Base-by-base conservation (phyloP, 92 coral and sea anemone species). In the Chrysogorgia sp. region DNA sequence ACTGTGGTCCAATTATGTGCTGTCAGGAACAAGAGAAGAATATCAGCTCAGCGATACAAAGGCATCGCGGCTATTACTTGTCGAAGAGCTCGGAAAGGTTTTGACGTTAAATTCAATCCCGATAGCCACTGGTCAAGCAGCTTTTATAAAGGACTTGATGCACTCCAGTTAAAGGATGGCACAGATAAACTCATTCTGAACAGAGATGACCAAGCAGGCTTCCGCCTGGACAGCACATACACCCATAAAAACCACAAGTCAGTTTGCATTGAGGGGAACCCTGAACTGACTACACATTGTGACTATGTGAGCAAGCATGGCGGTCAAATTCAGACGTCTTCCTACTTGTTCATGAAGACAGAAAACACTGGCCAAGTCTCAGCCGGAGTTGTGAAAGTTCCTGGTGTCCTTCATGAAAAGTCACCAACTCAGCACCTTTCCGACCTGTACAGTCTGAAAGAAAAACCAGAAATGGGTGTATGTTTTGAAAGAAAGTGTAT, bases 131-230 rank as follows among this genome's bases (percentile, higher is more conserved):
- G 84, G 79, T 69, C 84, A 32, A 55, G 78, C 57, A 12, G 55
- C 26, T 67, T 84, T 21, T 68, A 84, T 70, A 78, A 79, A 17
- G 88, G 85, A 2, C 85, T 84, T 45, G 84, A 84, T 32, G 28
- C 17, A 45, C 68, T 69, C 26, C 85, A 56, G 68, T 34, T 79
- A 15, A 34, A 49, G 75, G 82, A 81, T 59, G 79, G 71, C 0
- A 40, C 22, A 29, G 71, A 68, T 55, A 81, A 81, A 67, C 13
- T 83, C 10, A 66, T 63, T 68, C n/a, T n/a, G n/a, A n/a, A n/a
- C n/a, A n/a, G n/a, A n/a, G n/a, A n/a, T n/a, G n/a, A n/a, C n/a
- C n/a, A 83, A 32, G 83, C 87, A 63, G 87, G 79, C 33, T 83
- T 83, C 34, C 64, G 79, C 7, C 68, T 83, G 14, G 83, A 83